A percentile compares a stretch with the other conserved stretches of the same genome.
phyloP scores from a whole-genome alignment of 2,113 vertebrate genomes.

The Leiothrix lutea region DNA sequence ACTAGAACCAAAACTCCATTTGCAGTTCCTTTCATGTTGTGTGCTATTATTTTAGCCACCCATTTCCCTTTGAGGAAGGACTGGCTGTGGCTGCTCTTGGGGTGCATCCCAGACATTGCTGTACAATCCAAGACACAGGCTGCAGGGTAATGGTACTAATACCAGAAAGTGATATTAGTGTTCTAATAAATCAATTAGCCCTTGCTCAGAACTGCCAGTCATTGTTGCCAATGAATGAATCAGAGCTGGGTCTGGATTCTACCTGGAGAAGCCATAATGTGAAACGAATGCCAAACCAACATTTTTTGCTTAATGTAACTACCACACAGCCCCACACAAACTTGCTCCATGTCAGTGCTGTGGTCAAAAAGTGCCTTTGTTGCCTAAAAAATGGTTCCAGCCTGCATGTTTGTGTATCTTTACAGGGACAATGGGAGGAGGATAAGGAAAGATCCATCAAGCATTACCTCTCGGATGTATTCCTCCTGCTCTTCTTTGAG shows the following conservation, averaged over 20 bases:
- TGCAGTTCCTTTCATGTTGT: not conserved
- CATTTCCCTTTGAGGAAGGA: not conserved
- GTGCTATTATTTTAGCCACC: not conserved
- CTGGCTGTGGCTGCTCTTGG: not conserved
- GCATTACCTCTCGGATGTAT: slow-evolving; percentile 89
- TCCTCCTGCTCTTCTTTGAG: slow-evolving; percentile 97
- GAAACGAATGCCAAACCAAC: not conserved
- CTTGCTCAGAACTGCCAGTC: not conserved
- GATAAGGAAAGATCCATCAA: not conserved
- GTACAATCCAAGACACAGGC: not conserved
- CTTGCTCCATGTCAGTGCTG: not conserved
- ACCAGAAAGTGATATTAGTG: not conserved
- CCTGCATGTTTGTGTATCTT: not conserved
- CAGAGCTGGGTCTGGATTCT: not conserved
- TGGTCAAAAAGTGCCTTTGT: not conserved
- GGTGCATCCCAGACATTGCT: not conserved
- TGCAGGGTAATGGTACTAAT: not conserved
- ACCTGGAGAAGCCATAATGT: not conserved
- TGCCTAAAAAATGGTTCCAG: not conserved
- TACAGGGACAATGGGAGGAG: fast-evolving
- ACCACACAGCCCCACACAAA: not conserved
- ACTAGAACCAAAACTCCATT: not conserved
- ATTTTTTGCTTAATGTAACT: not conserved
- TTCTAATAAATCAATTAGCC: not conserved
- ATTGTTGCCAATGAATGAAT: not conserved